Conservation (phyloP, 2,888 invertebrate genomes). For the Nomada lathburiana region DNA sequence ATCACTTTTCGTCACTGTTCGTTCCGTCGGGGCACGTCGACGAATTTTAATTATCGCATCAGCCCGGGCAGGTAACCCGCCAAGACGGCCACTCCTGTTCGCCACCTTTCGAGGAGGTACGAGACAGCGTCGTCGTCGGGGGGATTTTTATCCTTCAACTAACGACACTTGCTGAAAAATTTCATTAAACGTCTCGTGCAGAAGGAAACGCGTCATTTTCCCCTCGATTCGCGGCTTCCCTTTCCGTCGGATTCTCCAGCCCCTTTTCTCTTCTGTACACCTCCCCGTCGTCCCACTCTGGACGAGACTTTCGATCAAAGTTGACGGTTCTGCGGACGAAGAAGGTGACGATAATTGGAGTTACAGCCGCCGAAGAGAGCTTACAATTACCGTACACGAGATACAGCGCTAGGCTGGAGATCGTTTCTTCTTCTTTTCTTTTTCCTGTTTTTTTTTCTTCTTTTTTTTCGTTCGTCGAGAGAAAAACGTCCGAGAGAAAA, state of each 20-base stretch:
- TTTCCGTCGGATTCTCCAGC: not conserved
- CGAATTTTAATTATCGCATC: slow-evolving; percentile 74
- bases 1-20: slow-evolving; percentile 8
- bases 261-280: not conserved
- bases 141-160: slow-evolving; percentile 59
- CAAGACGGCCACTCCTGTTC: not conserved
- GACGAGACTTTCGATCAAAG: slow-evolving; percentile 54
- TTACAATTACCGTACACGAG: slow-evolving; percentile 60
- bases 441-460: not conserved
- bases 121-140: slow-evolving; percentile 22
- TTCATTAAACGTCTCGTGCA: slow-evolving; percentile 72
- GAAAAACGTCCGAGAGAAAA: not conserved
- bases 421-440: slow-evolving; percentile 29
- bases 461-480: not conserved
- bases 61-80: slow-evolving; percentile 25
- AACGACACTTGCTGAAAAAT: slow-evolving; percentile 67
- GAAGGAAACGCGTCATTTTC: slow-evolving; percentile 59
- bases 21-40: slow-evolving; percentile 38
- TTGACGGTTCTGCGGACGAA: slow-evolving; percentile 61
- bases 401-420: slow-evolving; percentile 7
- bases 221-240: slow-evolving; percentile 18
- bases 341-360: slow-evolving; percentile 69
- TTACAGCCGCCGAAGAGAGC: slow-evolving; percentile 54
- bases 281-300: not conserved
- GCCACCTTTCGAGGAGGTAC: slow-evolving; percentile 6